Conservation (phyloP, 2,888 invertebrate genomes). For the Temnothorax rugatulus region DNA sequence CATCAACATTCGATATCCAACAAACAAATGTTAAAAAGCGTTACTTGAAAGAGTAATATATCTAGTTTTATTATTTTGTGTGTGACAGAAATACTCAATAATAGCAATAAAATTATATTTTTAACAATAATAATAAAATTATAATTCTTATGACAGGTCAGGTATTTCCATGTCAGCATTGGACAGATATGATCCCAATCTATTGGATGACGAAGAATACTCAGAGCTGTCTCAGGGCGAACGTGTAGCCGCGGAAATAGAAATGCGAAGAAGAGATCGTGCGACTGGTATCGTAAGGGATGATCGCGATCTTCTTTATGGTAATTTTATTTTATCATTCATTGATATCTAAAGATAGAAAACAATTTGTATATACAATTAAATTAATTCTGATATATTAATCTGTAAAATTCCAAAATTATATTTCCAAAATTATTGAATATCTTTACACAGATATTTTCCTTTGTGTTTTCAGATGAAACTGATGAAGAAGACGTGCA, state of each 20-base stretch:
- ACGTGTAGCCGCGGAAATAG: slow-evolving; percentile 96
- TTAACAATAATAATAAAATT: slow-evolving; percentile 4
- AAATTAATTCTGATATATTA: slow-evolving; percentile 10
- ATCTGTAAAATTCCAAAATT: slow-evolving; percentile 73
- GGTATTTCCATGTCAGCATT: slow-evolving; percentile 99
- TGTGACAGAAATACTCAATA: neutral
- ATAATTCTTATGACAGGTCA: slow-evolving; percentile 87
- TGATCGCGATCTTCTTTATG: slow-evolving; percentile 95
- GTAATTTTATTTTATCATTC: slow-evolving; percentile 83
- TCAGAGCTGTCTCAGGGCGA: slow-evolving; percentile 95
- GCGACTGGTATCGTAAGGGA: slow-evolving; percentile 92
- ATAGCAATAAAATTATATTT: slow-evolving; percentile 7
- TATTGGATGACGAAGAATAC: slow-evolving; percentile 95
- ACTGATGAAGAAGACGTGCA: slow-evolving; percentile 93
- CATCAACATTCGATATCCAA: neutral
- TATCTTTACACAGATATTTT: neutral
- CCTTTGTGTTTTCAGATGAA: slow-evolving; percentile 87
- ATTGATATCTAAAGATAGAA: neutral
- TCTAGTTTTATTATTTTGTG: slow-evolving; percentile 2
- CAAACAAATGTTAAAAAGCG: neutral
- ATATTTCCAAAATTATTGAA: slow-evolving; percentile 28
- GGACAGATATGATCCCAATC: slow-evolving; percentile 96
- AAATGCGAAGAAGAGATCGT: slow-evolving; percentile 94
- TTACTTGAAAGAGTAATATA: neutral
- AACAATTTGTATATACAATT: neutral